Conservation (phyloP, 2,888 invertebrate species). For the Apamea anceps region DNA sequence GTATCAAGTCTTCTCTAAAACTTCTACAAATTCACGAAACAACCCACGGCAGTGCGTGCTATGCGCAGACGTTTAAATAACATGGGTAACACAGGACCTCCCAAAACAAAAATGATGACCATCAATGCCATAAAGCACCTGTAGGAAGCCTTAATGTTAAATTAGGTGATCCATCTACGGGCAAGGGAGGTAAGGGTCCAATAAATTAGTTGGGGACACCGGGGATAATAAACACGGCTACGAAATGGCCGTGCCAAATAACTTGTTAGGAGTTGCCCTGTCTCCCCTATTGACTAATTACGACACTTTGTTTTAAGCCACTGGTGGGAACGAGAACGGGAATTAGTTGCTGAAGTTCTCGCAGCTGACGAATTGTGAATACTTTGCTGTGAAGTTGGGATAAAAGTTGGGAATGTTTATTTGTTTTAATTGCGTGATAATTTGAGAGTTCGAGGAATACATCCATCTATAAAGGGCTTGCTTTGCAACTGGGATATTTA, state of each 20-base stretch:
- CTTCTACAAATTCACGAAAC: not conserved
- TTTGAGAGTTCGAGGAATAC: not conserved
- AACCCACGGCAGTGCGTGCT: not conserved
- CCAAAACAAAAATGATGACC: conserved; percentile 76
- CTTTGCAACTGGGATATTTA: not conserved
- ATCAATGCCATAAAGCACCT: conserved; percentile 72
- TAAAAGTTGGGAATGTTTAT: conserved; percentile 26
- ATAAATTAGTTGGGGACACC: conserved; percentile 89
- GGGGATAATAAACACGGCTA: conserved; percentile 87
- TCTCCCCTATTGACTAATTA: conserved; percentile 88
- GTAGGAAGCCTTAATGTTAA: conserved; percentile 85
- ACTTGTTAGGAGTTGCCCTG: conserved; percentile 84
- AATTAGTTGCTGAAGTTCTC: conserved; percentile 62
- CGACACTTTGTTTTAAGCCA: conserved; percentile 81
- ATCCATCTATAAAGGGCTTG: not conserved
- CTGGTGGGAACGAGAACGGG: conserved; percentile 58
- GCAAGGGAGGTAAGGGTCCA: conserved; percentile 86
- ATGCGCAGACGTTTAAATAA: not conserved
- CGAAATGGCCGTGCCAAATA: conserved; percentile 86
- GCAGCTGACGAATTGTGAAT: conserved; percentile 59
- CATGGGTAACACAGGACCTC: conserved; percentile 34
- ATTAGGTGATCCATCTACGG: conserved; percentile 88
- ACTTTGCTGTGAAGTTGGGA: conserved; percentile 24
- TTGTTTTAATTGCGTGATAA: conserved; percentile 52
- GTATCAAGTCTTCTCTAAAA: not conserved